Percentiles rank a stretch among this genome's conserved stretches.
Evolutionary conservation across 37 sponge, comb jelly and placozoan genomes (phyloP).

Genomic region (Halisarca cf. caerulea): DNA sequence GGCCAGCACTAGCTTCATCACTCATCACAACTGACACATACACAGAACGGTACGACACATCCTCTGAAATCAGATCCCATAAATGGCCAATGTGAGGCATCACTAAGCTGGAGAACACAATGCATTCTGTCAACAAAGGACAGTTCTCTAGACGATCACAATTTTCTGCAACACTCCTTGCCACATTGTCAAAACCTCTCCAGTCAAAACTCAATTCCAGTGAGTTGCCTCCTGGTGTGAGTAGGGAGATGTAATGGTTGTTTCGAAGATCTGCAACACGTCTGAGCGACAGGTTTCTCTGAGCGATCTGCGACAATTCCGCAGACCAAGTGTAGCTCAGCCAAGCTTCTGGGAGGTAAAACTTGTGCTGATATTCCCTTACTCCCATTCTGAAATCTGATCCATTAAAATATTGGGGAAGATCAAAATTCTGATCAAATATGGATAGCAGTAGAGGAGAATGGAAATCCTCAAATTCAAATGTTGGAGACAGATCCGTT

Average conservation of each 20-base stretch:
- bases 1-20: not conserved
- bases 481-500: not conserved
- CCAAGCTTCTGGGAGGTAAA: not conserved
- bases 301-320: not conserved
- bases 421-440: not conserved
- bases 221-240: not conserved
- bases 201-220: not conserved
- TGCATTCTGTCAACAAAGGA: conserved; percentile 24
- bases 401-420: not conserved
- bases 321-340: conserved; percentile 2
- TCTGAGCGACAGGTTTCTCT: not conserved
- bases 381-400: not conserved
- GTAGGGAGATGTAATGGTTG: not conserved
- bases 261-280: not conserved
- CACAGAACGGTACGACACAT: not conserved
- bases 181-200: not conserved
- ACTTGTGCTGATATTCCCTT: not conserved
- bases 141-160: not conserved
- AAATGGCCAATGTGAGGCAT: not conserved
- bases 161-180: not conserved
- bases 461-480: not conserved
- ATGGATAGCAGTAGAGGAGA: not conserved
- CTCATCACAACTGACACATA: not conserved
- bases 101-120: conserved; percentile 15
- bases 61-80: not conserved